Percentiles rank a stretch among this genome's conserved stretches.
Conservation (phyloP, 2,797 vertebrate genomes). For the Gila robusta region DNA sequence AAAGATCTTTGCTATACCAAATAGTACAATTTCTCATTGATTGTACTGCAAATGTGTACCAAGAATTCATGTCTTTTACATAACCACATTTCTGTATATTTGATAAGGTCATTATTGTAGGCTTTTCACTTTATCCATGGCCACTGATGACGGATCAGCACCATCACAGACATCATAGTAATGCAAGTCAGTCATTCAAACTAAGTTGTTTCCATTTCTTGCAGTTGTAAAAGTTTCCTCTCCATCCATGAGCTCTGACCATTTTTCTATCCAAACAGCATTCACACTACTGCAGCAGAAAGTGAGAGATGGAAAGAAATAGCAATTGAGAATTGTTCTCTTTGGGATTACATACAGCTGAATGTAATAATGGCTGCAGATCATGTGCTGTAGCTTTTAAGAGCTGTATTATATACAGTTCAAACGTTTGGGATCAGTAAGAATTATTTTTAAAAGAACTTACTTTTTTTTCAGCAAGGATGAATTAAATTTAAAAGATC, state of each 20-base stretch:
- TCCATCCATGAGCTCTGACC: conserved; percentile 61
- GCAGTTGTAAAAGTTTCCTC: conserved; percentile 67
- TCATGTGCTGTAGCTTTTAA: conserved; percentile 1
- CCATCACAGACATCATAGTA: conserved; percentile 19
- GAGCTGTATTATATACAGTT: too few species aligned
- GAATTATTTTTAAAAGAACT: too few species aligned
- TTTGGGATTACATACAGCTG: neutral
- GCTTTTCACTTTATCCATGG: neutral
- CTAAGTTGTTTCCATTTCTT: conserved; percentile 58
- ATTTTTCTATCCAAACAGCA: conserved; percentile 71
- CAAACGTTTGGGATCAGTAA: too few species aligned
- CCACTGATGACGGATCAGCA: conserved; percentile 29
- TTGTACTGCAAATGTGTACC: neutral
- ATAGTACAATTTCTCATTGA: neutral
- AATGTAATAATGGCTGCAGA: neutral
- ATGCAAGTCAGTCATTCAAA: conserved; percentile 51
- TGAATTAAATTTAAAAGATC: neutral
- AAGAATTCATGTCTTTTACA: neutral
- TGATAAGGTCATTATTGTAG: neutral
- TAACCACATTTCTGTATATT: neutral
- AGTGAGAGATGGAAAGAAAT: conserved; percentile 54
- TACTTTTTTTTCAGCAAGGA: neutral
- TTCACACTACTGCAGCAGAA: conserved; percentile 57
- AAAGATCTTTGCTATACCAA: neutral
- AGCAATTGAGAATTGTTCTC: conserved; percentile 27